These are phyloP conservation scores for Podarcis muralis DNA, from an alignment of 2,113 vertebrate genomes.

Conservation along the genomic window DNA sequence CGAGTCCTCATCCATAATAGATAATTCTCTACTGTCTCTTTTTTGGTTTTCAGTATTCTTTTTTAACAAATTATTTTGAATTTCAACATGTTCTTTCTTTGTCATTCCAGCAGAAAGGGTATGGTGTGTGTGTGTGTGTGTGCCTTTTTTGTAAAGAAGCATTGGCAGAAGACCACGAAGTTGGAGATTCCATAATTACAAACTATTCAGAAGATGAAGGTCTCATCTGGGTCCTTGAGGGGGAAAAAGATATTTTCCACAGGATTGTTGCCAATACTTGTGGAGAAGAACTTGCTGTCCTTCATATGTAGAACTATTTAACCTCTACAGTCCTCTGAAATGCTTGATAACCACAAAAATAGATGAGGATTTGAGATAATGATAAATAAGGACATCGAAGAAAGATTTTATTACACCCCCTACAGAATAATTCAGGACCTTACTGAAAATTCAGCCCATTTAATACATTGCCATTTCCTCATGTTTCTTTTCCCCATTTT, in stretches of 20 bases:
- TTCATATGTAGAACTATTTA: neutral
- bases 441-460: neutral
- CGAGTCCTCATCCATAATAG: neutral
- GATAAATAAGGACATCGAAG: neutral
- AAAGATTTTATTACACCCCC: neutral
- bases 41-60: neutral
- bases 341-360: neutral
- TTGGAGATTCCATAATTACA: neutral
- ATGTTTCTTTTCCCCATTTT: neutral
- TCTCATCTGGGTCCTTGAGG: neutral
- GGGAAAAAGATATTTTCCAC: neutral
- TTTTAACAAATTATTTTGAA: constrained; percentile 1
- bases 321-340: neutral
- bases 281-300: neutral
- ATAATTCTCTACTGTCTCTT: neutral
- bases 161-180: neutral
- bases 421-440: neutral
- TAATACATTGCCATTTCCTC: too few relatives aligned
- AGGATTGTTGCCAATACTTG: neutral
- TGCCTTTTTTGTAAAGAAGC: neutral
- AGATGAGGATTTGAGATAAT: neutral
- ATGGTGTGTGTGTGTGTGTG: too few relatives aligned
- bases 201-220: neutral
- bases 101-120: neutral
- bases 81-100: neutral